Percentiles rank a stretch among this genome's conserved stretches.
phyloP scores from a whole-genome alignment of 2,888 invertebrate genomes.

The Sphaerophoria rueppellii region DNA sequence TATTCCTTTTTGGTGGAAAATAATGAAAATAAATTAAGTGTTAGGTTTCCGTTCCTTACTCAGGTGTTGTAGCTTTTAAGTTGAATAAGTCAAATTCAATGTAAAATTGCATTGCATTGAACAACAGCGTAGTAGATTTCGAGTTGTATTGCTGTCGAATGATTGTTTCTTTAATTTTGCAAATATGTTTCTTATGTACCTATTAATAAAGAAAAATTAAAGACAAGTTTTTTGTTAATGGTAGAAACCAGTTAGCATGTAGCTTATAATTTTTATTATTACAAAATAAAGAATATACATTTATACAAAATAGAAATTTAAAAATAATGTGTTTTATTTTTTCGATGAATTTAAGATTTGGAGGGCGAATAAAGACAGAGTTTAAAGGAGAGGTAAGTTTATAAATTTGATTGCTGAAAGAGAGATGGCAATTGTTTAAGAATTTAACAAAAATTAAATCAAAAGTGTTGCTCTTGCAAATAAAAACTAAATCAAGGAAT shows the following conservation, averaged over 20 bases:
- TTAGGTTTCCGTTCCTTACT: slow-evolving; percentile 73
- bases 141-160: slow-evolving; percentile 31
- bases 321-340: slow-evolving; percentile 1
- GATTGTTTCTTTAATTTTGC: slow-evolving; percentile 4
- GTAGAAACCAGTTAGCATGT: slow-evolving; percentile 27
- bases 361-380: neutral
- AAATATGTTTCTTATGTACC: slow-evolving; percentile 33
- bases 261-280: slow-evolving; percentile 68
- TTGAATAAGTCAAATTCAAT: slow-evolving; percentile 48
- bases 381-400: neutral
- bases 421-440: too few species aligned
- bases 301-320: slow-evolving; percentile 62
- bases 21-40: slow-evolving; percentile 37
- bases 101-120: neutral
- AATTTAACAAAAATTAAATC: too few species aligned
- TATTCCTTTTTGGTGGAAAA: slow-evolving; percentile 41
- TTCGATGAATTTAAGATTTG: neutral
- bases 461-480: too few species aligned
- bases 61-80: slow-evolving; percentile 67
- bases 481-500: too few species aligned
- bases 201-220: slow-evolving; percentile 35
- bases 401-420: too few species aligned
- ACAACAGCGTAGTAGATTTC: slow-evolving; percentile 4
- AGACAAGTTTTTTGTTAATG: slow-evolving; percentile 41
- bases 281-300: slow-evolving; percentile 65